Evolutionary conservation across 2,888 invertebrate species (phyloP).

Genomic region (Fabriciana adippe): DNA sequence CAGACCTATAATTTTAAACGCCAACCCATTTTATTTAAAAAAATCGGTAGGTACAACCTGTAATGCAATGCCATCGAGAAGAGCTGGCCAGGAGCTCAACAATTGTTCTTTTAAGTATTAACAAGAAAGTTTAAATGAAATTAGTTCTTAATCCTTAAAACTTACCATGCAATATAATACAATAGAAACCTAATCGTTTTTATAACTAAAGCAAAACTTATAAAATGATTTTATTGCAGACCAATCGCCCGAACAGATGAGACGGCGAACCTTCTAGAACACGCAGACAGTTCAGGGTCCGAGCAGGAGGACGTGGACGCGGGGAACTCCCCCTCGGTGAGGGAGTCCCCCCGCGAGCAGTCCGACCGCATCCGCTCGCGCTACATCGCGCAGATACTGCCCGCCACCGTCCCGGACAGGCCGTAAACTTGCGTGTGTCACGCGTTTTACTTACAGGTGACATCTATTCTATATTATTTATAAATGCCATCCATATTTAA

Average conservation of each 20-base stretch:
- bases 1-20: too few relatives aligned
- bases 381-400: conserved; percentile 76
- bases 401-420: conserved; percentile 65
- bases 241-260: conserved; percentile 52
- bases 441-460: too few relatives aligned
- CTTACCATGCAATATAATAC: too few relatives aligned
- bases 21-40: too few relatives aligned
- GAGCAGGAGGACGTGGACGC: conserved; percentile 67
- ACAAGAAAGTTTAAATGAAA: too few relatives aligned
- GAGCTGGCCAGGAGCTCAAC: too few relatives aligned
- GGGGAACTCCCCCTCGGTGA: conserved; percentile 45
- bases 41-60: too few relatives aligned
- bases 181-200: not conserved
- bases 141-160: too few relatives aligned
- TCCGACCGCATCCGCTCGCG: conserved; percentile 75
- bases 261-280: conserved; percentile 66
- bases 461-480: too few relatives aligned
- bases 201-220: not conserved
- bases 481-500: too few relatives aligned
- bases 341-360: conserved; percentile 58
- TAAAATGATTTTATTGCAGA: not conserved
- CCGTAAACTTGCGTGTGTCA: conserved; percentile 43
- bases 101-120: too few relatives aligned
- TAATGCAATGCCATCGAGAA: too few relatives aligned
- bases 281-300: conserved; percentile 59